These are phyloP conservation scores for Catocala fraxini DNA, from an alignment of 2,888 invertebrate genomes.

Conservation along the genomic window DNA sequence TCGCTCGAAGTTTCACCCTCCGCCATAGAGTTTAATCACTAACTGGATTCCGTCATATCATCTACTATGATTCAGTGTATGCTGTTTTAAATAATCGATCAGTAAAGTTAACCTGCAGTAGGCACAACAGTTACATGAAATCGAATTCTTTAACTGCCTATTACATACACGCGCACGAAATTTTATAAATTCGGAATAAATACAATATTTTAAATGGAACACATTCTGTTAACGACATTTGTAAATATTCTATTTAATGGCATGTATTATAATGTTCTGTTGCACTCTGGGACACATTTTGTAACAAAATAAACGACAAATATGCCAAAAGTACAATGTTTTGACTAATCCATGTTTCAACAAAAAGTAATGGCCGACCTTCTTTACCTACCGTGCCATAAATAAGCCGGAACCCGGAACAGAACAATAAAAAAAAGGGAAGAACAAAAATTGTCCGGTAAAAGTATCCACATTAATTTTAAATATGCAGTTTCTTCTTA, in stretches of 20 bases:
- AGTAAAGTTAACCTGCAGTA: too few relatives aligned
- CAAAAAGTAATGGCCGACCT: not conserved
- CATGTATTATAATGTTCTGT: too few relatives aligned
- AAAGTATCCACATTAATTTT: constrained; percentile 47
- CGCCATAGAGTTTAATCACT: too few relatives aligned
- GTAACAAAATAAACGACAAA: not conserved
- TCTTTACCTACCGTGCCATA: not conserved
- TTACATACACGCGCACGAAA: too few relatives aligned
- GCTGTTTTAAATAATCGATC: too few relatives aligned
- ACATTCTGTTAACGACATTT: too few relatives aligned
- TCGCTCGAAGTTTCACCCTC: constrained; percentile 20
- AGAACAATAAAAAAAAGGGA: constrained; percentile 9
- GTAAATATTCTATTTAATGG: not conserved
- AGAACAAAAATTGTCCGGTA: constrained; percentile 23
- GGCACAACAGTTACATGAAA: too few relatives aligned
- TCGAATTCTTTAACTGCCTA: too few relatives aligned
- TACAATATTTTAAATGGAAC: too few relatives aligned
- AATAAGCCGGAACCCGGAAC: not conserved
- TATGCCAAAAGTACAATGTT: not conserved
- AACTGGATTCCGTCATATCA: too few relatives aligned
- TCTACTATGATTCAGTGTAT: too few relatives aligned
- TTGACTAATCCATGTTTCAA: not conserved
- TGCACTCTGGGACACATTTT: not conserved
- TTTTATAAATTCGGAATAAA: too few relatives aligned
- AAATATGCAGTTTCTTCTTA: constrained; percentile 57